These are phyloP conservation scores for Apolygus lucorum DNA, from an alignment of 1,140 invertebrate genomes.

Conservation along the genomic window DNA sequence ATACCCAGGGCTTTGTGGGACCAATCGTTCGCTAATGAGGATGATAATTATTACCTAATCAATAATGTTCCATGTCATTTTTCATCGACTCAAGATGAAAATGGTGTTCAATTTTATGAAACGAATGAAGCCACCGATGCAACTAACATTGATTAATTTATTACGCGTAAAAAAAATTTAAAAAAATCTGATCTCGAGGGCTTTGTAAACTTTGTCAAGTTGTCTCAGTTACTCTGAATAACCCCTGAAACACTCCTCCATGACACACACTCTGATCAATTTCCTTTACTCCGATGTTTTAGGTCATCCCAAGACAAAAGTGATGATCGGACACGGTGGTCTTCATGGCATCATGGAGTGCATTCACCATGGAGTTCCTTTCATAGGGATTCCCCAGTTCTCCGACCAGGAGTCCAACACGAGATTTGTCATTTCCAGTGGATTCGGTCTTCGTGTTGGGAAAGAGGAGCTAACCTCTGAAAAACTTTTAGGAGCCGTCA, in stretches of 20 bases:
- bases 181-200: too few relatives aligned
- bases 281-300: constrained; percentile 3
- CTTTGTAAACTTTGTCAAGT: too few relatives aligned
- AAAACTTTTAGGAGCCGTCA: not conserved
- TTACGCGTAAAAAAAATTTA: too few relatives aligned
- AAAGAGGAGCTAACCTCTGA: not conserved
- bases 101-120: too few relatives aligned
- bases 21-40: too few relatives aligned
- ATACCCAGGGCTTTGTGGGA: too few relatives aligned
- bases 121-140: too few relatives aligned
- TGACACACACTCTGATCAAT: not conserved
- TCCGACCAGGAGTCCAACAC: constrained; percentile 36
- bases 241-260: not conserved
- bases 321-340: constrained; percentile 50
- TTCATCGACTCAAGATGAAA: too few relatives aligned
- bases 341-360: constrained; percentile 45
- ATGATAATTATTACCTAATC: too few relatives aligned
- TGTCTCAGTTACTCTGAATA: too few relatives aligned
- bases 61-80: too few relatives aligned
- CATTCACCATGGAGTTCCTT: constrained; percentile 43
- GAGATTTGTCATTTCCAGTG: not conserved
- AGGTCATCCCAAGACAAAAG: constrained; percentile 41
- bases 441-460: not conserved
- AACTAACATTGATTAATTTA: too few relatives aligned
- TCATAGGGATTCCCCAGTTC: constrained; percentile 44